Conservation (phyloP, 2,888 invertebrate genomes). For the Empis stercorea region DNA sequence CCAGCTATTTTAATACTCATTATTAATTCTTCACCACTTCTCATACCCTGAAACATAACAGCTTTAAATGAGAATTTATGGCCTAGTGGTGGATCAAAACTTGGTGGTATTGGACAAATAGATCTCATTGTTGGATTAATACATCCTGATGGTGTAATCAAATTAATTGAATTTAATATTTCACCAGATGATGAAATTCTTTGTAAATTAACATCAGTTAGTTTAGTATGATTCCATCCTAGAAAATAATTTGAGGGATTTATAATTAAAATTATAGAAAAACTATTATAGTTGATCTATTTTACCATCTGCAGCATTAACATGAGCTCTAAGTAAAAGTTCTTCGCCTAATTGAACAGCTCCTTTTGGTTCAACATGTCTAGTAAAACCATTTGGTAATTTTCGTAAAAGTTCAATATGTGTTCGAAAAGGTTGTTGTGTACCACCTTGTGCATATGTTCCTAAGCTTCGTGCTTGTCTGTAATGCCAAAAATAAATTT, state of each 20-base stretch:
- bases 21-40: conserved; percentile 43
- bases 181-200: conserved; percentile 28
- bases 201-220: conserved; percentile 40
- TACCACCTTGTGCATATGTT: conserved; percentile 41
- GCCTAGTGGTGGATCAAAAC: conserved; percentile 34
- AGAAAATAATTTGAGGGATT: background rate
- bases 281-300: background rate
- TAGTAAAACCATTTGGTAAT: conserved; percentile 38
- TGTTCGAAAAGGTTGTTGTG: conserved; percentile 40
- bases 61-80: conserved; percentile 39
- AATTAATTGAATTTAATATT: conserved; percentile 28
- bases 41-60: conserved; percentile 46
- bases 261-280: background rate
- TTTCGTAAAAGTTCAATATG: conserved; percentile 40
- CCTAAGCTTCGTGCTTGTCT: conserved; percentile 32
- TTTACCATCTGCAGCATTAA: conserved; percentile 43
- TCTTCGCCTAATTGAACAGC: conserved; percentile 46
- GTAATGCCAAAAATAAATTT: no score
- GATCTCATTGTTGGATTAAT: conserved; percentile 37
- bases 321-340: conserved; percentile 39
- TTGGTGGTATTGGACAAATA: conserved; percentile 37
- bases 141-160: conserved; percentile 38
- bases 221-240: conserved; percentile 40
- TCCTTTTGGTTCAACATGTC: conserved; percentile 39
- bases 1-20: conserved; percentile 42